phyloP scores from a whole-genome alignment of 2,888 invertebrate species.

The Caenorhabditis drosophilae region DNA sequence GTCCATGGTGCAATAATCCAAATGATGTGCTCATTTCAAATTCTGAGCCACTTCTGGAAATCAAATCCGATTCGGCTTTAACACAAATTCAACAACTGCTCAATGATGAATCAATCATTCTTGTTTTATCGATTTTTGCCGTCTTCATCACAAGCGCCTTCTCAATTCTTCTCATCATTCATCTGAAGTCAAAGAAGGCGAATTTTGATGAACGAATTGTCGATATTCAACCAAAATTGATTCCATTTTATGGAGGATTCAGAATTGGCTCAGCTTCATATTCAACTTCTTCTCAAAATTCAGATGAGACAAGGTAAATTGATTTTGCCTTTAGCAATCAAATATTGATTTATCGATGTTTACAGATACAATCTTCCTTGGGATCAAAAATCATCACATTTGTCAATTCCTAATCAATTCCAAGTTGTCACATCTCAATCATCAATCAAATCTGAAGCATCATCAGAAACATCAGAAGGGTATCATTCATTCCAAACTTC shows the following conservation, averaged over 20 bases:
- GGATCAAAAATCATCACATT: too few relatives aligned
- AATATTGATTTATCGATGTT: slow-evolving; percentile 1
- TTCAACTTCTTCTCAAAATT: too few relatives aligned
- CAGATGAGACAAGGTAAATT: slow-evolving; percentile 25
- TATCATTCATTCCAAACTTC: neutral
- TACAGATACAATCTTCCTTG: slow-evolving; percentile 13
- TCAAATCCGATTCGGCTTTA: too few relatives aligned
- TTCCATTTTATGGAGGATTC: slow-evolving; percentile 30
- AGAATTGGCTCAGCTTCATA: too few relatives aligned
- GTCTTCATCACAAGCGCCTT: slow-evolving; percentile 39
- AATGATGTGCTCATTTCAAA: slow-evolving; percentile 18
- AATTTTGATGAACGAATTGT: slow-evolving; percentile 5
- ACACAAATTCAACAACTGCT: too few relatives aligned
- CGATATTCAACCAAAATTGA: slow-evolving; percentile 29
- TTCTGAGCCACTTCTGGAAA: too few relatives aligned
- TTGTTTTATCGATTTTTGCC: slow-evolving; percentile 45
- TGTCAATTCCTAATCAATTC: neutral
- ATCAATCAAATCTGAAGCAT: neutral
- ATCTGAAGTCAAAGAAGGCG: slow-evolving; percentile 41
- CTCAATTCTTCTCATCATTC: slow-evolving; percentile 34
- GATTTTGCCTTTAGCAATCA: slow-evolving; percentile 5
- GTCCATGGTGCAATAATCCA: slow-evolving; percentile 66
- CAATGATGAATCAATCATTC: too few relatives aligned
- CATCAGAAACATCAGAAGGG: too few relatives aligned
- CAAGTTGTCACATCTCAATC: neutral